phyloP scores from a whole-genome alignment of 2,888 invertebrate species.

The Dorcus hopei region DNA sequence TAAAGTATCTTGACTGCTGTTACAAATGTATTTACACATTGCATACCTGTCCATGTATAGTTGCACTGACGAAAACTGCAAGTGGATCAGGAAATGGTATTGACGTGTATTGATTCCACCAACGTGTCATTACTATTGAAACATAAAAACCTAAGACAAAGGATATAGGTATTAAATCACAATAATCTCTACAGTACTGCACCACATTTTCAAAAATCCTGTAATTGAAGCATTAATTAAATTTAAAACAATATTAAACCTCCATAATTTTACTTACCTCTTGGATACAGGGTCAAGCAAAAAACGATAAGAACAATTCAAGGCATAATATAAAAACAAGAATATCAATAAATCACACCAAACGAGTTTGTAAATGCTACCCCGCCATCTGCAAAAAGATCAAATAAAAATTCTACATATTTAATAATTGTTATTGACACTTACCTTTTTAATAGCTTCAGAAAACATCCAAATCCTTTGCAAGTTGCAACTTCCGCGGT shows the following conservation, averaged over 20 bases:
- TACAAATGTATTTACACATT: no score
- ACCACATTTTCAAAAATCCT: conserved; percentile 81
- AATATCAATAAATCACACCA: conserved; percentile 82
- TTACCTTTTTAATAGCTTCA: conserved; percentile 74
- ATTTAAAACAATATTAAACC: neutral
- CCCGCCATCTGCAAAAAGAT: conserved; percentile 73
- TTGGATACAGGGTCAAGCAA: conserved; percentile 63
- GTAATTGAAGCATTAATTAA: conserved; percentile 30
- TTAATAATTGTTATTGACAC: conserved; percentile 18
- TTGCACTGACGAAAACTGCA: conserved; percentile 82
- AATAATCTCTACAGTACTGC: conserved; percentile 81
- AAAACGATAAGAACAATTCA: conserved; percentile 73
- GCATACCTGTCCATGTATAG: conserved; percentile 73
- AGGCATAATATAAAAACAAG: conserved; percentile 67
- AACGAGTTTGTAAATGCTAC: conserved; percentile 87
- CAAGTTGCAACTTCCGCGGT: conserved; percentile 85
- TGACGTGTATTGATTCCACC: conserved; percentile 83
- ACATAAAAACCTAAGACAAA: conserved; percentile 95
- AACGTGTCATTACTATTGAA: conserved; percentile 86
- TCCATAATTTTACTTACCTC: conserved; percentile 53
- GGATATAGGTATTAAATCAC: conserved; percentile 84
- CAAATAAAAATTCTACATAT: neutral
- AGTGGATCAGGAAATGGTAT: conserved; percentile 87
- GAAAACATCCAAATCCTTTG: conserved; percentile 81
- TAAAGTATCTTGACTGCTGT: no score